Evolutionary conservation across 2,888 invertebrate genomes (phyloP).

Genomic region (Onchidella celtica): DNA sequence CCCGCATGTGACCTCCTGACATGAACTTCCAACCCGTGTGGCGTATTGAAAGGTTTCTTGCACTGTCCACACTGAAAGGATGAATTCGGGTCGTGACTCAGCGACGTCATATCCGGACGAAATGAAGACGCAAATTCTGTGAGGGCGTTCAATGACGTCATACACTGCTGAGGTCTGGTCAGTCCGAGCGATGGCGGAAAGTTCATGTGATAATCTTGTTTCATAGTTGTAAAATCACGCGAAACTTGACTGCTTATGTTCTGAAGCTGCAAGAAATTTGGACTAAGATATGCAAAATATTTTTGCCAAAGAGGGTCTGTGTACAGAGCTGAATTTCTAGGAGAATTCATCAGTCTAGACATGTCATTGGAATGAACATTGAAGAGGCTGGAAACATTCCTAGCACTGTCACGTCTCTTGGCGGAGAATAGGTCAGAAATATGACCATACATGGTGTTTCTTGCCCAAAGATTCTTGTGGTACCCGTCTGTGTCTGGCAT

Average conservation of each 20-base stretch:
- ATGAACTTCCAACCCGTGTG: conserved; percentile 98
- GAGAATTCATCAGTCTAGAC: background rate
- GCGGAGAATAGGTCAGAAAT: background rate
- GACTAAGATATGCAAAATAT: background rate
- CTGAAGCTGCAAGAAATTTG: background rate
- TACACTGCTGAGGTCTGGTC: background rate
- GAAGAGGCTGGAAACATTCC: background rate
- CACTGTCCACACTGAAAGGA: conserved; percentile 84
- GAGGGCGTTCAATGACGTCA: conserved; percentile 27
- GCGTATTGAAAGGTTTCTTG: conserved; percentile 98
- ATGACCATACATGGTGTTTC: too few relatives aligned
- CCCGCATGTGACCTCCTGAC: conserved; percentile 94
- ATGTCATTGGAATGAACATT: background rate
- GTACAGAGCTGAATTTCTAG: background rate
- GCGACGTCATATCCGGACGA: background rate
- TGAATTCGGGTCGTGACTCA: conserved; percentile 41
- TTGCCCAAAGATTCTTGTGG: too few relatives aligned
- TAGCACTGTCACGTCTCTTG: too few relatives aligned
- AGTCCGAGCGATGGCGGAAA: background rate
- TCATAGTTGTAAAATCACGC: background rate
- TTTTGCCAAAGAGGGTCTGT: background rate
- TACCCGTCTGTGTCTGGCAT: background rate
- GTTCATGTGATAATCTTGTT: background rate
- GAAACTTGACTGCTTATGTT: background rate
- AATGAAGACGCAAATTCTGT: conserved; percentile 26